These are phyloP conservation scores for Tympanuchus pallidicinctus DNA, from an alignment of 2,113 vertebrate genomes.

Conservation along the genomic window DNA sequence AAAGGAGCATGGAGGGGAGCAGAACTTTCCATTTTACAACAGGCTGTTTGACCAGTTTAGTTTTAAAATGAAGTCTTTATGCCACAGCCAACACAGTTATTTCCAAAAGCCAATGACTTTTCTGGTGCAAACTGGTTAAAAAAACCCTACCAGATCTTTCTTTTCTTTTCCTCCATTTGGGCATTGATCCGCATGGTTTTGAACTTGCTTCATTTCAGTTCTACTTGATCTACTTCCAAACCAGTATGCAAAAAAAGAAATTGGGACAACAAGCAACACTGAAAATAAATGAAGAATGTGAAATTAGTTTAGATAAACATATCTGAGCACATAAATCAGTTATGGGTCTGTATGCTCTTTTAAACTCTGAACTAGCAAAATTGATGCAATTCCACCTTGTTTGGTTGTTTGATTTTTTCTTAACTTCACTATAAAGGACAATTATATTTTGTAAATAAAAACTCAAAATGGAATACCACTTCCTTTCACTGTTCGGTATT, in stretches of 20 bases:
- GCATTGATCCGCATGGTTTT: background rate
- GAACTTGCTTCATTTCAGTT: background rate
- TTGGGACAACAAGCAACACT: background rate
- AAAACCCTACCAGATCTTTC: rapidly evolving
- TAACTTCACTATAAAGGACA: background rate
- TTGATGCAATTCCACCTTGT: background rate
- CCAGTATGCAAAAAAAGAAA: background rate
- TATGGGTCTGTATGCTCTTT: background rate
- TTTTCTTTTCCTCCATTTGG: background rate
- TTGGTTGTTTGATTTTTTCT: background rate
- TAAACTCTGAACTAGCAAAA: background rate
- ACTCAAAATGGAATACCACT: background rate
- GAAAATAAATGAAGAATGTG: background rate
- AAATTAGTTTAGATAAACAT: background rate
- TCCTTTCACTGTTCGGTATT: background rate
- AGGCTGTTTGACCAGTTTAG: background rate
- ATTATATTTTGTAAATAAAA: background rate
- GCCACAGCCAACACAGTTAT: background rate
- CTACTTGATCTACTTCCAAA: background rate
- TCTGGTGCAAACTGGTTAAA: background rate
- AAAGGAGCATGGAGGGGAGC: background rate
- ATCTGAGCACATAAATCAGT: background rate
- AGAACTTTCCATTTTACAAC: background rate
- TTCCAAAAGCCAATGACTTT: background rate
- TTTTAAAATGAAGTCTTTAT: background rate